Conservation (phyloP, 2,113 vertebrate species). For the Sinocyclocheilus rhinocerous region DNA sequence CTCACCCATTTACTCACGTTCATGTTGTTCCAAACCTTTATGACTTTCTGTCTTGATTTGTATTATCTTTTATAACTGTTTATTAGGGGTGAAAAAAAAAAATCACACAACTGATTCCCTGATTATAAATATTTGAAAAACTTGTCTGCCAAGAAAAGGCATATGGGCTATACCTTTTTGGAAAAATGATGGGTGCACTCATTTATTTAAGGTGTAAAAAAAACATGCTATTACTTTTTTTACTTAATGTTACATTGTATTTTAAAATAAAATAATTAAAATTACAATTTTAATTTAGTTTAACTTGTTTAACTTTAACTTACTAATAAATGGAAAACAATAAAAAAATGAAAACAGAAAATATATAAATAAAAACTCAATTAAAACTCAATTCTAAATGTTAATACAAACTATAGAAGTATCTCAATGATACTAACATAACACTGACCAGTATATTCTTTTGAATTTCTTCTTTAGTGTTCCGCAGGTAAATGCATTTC, state of each 20-base stretch:
- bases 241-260: neutral
- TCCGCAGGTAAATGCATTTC: neutral
- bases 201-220: neutral
- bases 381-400: too few species aligned
- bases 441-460: neutral
- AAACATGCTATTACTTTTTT: neutral
- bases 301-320: too few species aligned
- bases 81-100: neutral
- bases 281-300: too few species aligned
- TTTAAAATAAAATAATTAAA: neutral
- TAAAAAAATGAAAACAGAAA: too few species aligned
- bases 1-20: neutral
- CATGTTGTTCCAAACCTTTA: neutral
- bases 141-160: neutral
- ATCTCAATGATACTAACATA: too few species aligned
- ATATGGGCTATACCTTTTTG: neutral
- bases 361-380: too few species aligned
- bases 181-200: neutral
- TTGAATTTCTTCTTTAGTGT: neutral
- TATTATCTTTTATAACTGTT: neutral
- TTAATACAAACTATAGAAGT: too few species aligned
- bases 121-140: neutral
- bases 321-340: too few species aligned
- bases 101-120: neutral
- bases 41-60: constrained; percentile 24